Evolutionary conservation across 2,113 vertebrate species (phyloP).

Genomic region (Neomonachus schauinslandi): DNA sequence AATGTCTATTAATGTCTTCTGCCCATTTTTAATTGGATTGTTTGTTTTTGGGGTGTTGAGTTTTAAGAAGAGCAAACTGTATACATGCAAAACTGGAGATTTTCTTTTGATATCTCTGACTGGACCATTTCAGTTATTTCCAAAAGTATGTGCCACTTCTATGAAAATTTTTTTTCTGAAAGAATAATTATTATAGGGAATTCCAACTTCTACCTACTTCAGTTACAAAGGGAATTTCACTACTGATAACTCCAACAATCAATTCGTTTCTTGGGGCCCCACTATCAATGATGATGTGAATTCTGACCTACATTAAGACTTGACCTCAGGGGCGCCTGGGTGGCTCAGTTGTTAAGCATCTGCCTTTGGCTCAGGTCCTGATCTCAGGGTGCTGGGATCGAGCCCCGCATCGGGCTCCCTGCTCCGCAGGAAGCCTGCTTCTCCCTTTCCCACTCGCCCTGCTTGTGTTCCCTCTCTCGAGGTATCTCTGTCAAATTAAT

Average conservation of each 20-base stretch:
- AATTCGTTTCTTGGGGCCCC: background rate
- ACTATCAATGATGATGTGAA: background rate
- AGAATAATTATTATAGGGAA: background rate
- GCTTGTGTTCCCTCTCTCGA: no score
- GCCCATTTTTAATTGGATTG: background rate
- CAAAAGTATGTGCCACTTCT: background rate
- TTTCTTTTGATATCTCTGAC: background rate
- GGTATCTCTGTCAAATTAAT: no score
- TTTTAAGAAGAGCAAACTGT: background rate
- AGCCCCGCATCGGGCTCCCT: no score
- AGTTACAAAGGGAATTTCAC: conserved; percentile 28
- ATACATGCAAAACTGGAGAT: background rate
- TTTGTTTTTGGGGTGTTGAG: background rate
- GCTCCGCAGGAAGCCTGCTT: no score
- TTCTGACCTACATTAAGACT: background rate
- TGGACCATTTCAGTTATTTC: background rate
- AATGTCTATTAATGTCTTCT: background rate
- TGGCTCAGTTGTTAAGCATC: no score
- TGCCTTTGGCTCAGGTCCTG: no score
- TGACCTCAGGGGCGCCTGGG: background rate
- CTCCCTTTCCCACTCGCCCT: no score
- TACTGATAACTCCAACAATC: background rate
- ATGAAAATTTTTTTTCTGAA: background rate
- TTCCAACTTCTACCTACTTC: background rate
- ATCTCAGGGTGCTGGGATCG: no score